Evolutionary conservation across 1,140 invertebrate genomes (phyloP), one percentile per base, ranked within the genome.

Genomic region (Bicyclus anynana): DNA sequence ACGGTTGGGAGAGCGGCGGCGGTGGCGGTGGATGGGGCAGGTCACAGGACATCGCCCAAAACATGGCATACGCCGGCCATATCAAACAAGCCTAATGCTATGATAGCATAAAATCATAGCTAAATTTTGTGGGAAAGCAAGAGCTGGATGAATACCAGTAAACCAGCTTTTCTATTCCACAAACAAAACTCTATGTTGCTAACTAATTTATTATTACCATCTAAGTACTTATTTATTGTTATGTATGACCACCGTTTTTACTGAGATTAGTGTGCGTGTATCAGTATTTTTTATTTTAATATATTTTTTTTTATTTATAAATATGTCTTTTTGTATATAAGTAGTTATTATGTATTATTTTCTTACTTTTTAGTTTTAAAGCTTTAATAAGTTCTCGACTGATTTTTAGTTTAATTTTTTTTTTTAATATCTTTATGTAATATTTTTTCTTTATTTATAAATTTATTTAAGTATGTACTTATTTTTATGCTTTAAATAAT

Each of bases 41-140:
- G 29, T 89, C 91, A 18, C 82, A 89, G 21, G 89, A 90, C 21
- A 12, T 33, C 2, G 89, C 90, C 21, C 91, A 92, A 53, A 87
- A 92, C 46, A 59, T 93, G 62, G 92, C 93, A n/a, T 94, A 94
- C 69, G 89, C 85, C 47, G 93, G 90, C 54, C 90, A 93, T 64
- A 69, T 70, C 18, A 88, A 89, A 55, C 78, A 85, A 47, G 73
- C 73, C 50, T 87, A 79, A 40, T 40, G 5, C 37, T 16, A 3
- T 16, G 10, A 40, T 40, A 16, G 6, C 13, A 40, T 23, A 23
- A n/a, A n/a, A 4, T 23, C 23, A 23, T 23, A 23, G 23, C 23
- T 23, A 23, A 23, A 4, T 23, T 4, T 10, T 40, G 1, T 2
- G 5, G 37, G 13, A 40, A 14, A 40, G 37, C 16, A 40, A 40